Conservation (phyloP, 2,113 vertebrate genomes). For the Chloroceryle aenea region DNA sequence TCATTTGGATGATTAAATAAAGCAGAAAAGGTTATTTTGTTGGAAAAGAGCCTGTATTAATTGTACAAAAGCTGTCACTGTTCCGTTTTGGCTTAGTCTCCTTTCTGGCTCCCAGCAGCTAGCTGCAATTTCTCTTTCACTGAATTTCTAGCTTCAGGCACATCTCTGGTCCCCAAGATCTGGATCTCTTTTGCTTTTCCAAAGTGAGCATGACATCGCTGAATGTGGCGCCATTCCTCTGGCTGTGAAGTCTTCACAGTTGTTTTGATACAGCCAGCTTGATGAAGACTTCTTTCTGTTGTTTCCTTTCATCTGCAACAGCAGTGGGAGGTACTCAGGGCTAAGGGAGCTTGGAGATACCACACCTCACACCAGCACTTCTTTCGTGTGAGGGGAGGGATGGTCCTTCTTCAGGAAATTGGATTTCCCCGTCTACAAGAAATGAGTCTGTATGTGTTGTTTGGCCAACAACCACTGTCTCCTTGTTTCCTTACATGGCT, state of each 20-base stretch:
- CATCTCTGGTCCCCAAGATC: neutral
- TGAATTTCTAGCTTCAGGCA: conserved; percentile 40
- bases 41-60: conserved; percentile 55
- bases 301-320: neutral
- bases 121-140: neutral
- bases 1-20: conserved; percentile 55
- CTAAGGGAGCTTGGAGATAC: neutral
- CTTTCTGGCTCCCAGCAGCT: neutral
- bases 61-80: conserved; percentile 57
- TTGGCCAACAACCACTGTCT: neutral
- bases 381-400: neutral
- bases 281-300: neutral
- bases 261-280: neutral
- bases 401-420: neutral
- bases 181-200: neutral
- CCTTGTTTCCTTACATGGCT: neutral
- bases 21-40: conserved; percentile 57
- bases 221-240: neutral
- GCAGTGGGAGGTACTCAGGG: neutral
- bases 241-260: neutral
- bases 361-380: neutral
- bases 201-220: neutral
- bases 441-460: neutral
- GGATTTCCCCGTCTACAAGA: neutral
- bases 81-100: conserved; percentile 48